phyloP scores from a whole-genome alignment of 2,797 vertebrate genomes.

The Hephaestus fuliginosus region DNA sequence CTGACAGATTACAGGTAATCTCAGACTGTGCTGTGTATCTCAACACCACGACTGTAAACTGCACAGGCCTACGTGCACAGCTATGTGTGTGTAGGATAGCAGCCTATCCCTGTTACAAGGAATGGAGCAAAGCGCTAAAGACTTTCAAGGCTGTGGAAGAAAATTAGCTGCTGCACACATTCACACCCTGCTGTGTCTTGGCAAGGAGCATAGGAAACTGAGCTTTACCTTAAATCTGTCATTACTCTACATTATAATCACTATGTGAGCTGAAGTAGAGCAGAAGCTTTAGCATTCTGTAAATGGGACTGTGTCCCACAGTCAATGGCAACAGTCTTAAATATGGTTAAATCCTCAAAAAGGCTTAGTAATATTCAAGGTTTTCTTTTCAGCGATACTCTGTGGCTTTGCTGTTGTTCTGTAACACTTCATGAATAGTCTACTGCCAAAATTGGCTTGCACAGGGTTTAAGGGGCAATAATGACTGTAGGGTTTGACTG shows the following conservation, averaged over 20 bases:
- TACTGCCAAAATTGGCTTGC: neutral
- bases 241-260: constrained; percentile 35
- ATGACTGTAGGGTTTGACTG: neutral
- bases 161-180: constrained; percentile 7
- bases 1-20: constrained; percentile 78
- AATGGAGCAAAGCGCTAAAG: neutral
- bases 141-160: neutral
- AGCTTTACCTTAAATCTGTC: constrained; percentile 43
- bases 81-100: neutral
- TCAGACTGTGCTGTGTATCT: constrained; percentile 50
- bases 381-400: neutral
- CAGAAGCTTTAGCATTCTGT: neutral
- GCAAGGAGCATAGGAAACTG: constrained; percentile 31
- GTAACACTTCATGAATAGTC: neutral
- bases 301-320: neutral
- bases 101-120: neutral
- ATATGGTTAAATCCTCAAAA: neutral
- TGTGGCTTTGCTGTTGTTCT: neutral
- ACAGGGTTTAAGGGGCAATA: neutral
- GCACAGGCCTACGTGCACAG: neutral
- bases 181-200: constrained; percentile 20
- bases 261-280: constrained; percentile 5
- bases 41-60: constrained; percentile 41
- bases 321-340: neutral
- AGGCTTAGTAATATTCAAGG: neutral